Evolutionary conservation across 35 echinoderm and acorn worm genomes (phyloP).

Genomic region (Apostichopus japonicus): DNA sequence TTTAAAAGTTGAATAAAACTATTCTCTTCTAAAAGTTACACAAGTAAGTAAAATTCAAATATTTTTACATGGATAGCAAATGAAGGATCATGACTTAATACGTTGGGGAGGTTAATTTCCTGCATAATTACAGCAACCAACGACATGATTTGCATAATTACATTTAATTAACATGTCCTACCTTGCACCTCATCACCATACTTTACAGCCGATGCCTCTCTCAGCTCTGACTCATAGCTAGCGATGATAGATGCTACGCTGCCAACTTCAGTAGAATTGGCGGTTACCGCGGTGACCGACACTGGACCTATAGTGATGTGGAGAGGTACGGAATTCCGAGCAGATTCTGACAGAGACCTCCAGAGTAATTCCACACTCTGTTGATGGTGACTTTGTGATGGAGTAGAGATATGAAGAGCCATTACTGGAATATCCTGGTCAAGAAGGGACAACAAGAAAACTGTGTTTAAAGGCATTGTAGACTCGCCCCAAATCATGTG

Average conservation of each 20-base stretch:
- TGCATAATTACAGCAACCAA: no score
- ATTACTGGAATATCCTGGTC: background rate
- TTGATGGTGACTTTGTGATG: conserved; percentile 31
- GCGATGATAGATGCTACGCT: conserved; percentile 1
- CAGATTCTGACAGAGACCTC: background rate
- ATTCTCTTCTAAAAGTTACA: no score
- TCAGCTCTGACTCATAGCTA: conserved; percentile 61
- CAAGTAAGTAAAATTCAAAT: no score
- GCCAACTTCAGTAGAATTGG: background rate
- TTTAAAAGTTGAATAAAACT: no score
- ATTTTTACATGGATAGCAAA: no score
- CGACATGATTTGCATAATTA: no score
- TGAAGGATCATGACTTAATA: no score
- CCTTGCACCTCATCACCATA: conserved; percentile 85
- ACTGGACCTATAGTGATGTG: conserved; percentile 13
- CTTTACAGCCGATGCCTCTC: conserved; percentile 76
- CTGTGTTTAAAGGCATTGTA: no score
- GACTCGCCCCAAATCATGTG: no score
- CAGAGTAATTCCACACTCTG: conserved; percentile 35
- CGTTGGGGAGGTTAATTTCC: no score
- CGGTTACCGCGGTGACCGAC: background rate
- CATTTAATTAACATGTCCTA: background rate
- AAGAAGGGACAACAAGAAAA: background rate
- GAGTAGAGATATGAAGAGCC: background rate
- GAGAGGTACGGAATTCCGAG: background rate